Conservation (phyloP, 2,888 invertebrate genomes). For the Coelinius sp. region DNA sequence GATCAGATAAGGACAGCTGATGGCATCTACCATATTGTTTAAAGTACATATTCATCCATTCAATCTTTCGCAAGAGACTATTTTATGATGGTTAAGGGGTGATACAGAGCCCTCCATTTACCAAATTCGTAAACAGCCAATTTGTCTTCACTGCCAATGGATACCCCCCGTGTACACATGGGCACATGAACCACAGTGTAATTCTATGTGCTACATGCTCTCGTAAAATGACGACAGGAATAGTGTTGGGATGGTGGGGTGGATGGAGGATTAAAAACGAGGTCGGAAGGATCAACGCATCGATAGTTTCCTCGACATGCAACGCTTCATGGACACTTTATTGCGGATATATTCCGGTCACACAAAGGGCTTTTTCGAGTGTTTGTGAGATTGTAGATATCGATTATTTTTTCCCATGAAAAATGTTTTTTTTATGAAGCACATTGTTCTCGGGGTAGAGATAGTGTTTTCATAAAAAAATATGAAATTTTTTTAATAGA, state of each 20-base stretch:
- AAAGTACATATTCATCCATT: not conserved
- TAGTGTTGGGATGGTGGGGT: slow-evolving; percentile 22
- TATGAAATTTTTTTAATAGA: not conserved
- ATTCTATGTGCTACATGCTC: not conserved
- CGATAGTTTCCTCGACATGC: slow-evolving; percentile 26
- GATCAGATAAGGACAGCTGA: no score
- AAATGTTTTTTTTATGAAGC: not conserved
- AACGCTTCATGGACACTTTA: slow-evolving; percentile 9
- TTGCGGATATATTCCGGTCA: slow-evolving; percentile 11
- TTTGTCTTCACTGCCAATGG: not conserved
- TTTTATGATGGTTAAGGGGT: not conserved
- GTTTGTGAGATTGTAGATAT: not conserved
- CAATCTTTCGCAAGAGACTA: not conserved
- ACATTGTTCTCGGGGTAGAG: not conserved
- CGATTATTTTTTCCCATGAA: not conserved
- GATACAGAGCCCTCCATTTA: not conserved
- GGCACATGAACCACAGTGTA: not conserved
- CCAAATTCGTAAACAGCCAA: not conserved
- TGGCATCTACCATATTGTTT: not conserved
- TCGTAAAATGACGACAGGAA: slow-evolving; percentile 2
- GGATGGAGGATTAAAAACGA: not conserved
- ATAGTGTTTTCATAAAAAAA: not conserved
- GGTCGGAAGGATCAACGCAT: slow-evolving; percentile 26
- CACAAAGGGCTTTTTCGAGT: not conserved
- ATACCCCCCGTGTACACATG: not conserved